Evolutionary conservation across 2,113 vertebrate species (phyloP).

Genomic region (Loxodonta africana): DNA sequence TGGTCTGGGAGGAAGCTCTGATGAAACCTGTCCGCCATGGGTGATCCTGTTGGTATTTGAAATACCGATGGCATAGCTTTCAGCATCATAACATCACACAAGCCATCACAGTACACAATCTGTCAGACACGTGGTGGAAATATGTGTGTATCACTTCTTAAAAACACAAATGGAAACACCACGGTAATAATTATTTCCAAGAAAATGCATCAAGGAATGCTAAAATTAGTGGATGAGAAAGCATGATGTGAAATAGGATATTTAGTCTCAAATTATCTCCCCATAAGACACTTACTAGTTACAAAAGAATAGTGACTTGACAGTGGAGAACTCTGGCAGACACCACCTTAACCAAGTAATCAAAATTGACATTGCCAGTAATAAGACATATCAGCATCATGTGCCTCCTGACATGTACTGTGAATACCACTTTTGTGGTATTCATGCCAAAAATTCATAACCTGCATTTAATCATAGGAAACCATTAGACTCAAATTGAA

Average conservation of each 20-base stretch:
- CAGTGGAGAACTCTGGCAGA: not conserved
- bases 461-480: not conserved
- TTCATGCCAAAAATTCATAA: not conserved
- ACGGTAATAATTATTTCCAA: not conserved
- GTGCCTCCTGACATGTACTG: not conserved
- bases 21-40: not conserved
- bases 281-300: not conserved
- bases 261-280: not conserved
- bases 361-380: not conserved
- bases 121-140: not conserved
- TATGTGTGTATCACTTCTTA: not conserved
- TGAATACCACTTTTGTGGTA: not conserved
- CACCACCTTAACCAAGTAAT: not conserved
- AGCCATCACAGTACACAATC: not conserved
- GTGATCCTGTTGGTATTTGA: not conserved
- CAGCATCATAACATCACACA: not conserved
- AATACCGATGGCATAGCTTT: not conserved
- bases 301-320: not conserved
- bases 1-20: not conserved
- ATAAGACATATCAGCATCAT: not conserved
- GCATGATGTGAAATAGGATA: not conserved
- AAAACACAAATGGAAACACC: conserved; percentile 39
- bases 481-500: not conserved
- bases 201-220: not conserved
- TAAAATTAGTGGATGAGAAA: conserved; percentile 13